phyloP scores from a whole-genome alignment of 1,140 invertebrate genomes.

The Drosophila nikananu region DNA sequence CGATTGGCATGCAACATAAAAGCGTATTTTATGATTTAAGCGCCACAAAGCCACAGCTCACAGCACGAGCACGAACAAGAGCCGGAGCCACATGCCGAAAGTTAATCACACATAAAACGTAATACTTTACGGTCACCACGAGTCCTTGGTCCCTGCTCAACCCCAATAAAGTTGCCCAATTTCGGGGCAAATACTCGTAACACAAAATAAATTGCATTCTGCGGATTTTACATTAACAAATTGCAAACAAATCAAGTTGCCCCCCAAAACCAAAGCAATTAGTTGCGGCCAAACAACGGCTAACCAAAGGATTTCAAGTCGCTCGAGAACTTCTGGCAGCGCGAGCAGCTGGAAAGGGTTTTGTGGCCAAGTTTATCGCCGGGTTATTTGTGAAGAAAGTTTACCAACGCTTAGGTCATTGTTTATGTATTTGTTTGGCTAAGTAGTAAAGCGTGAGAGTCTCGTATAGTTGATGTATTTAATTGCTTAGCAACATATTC shows the following conservation, averaged over 20 bases:
- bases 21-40: slow-evolving; percentile 72
- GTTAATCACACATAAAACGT: slow-evolving; percentile 58
- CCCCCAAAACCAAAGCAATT: slow-evolving; percentile 45
- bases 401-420: slow-evolving; percentile 6
- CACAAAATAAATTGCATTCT: slow-evolving; percentile 44
- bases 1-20: slow-evolving; percentile 59
- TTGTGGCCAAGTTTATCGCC: neutral
- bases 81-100: slow-evolving; percentile 27
- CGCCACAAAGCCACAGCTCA: slow-evolving; percentile 61
- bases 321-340: slow-evolving; percentile 24
- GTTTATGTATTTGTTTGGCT: slow-evolving; percentile 8
- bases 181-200: slow-evolving; percentile 10
- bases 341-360: neutral
- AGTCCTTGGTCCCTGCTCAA: neutral
- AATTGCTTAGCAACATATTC: slow-evolving; percentile 4
- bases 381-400: slow-evolving; percentile 4
- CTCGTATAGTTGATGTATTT: neutral
- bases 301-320: slow-evolving; percentile 28
- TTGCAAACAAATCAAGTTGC: slow-evolving; percentile 48
- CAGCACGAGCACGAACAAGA: slow-evolving; percentile 26
- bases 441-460: neutral
- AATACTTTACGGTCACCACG: slow-evolving; percentile 35
- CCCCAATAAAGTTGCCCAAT: slow-evolving; percentile 32
- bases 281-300: slow-evolving; percentile 42
- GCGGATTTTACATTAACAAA: slow-evolving; percentile 52